Evolutionary conservation across 2,888 invertebrate species (phyloP).

Genomic region (Dicycla oo): DNA sequence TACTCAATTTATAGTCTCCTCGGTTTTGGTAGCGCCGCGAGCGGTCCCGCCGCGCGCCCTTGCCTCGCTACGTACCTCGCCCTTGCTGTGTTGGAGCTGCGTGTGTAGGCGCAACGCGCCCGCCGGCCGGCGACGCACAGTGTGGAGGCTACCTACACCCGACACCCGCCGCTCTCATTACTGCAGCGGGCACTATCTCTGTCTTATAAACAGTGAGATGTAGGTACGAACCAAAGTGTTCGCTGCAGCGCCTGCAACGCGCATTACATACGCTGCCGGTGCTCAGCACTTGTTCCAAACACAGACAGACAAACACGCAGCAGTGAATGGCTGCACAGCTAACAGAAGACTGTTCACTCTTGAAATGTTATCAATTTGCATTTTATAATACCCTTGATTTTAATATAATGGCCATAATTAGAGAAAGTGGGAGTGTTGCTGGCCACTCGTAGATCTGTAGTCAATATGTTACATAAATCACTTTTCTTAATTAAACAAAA

Average conservation of each 20-base stretch:
- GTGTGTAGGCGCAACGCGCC: conserved; percentile 47
- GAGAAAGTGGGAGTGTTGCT: conserved; percentile 45
- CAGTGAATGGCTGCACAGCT: background rate
- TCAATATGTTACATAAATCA: conserved; percentile 28
- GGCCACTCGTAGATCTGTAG: conserved; percentile 42
- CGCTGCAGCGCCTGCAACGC: background rate
- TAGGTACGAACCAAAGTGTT: background rate
- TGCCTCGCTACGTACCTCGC: no score
- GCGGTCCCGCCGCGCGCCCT: conserved; percentile 77
- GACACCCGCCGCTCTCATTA: conserved; percentile 29
- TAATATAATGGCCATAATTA: conserved; percentile 47
- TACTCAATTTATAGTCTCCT: conserved; percentile 81
- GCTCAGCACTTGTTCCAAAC: background rate
- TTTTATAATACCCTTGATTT: conserved; percentile 47
- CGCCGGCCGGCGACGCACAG: conserved; percentile 48
- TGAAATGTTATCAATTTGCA: conserved; percentile 36
- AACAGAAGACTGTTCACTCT: conserved; percentile 14
- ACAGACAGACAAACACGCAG: background rate
- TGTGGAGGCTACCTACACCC: conserved; percentile 12
- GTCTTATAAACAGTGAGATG: background rate
- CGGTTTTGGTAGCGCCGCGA: conserved; percentile 83
- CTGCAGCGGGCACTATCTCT: conserved; percentile 1
- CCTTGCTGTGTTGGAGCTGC: conserved; percentile 29
- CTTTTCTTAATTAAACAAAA: conserved; percentile 50
- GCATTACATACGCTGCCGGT: background rate